Base-by-base conservation (phyloP, 2,888 invertebrate species). In the Melanotus villosus region DNA sequence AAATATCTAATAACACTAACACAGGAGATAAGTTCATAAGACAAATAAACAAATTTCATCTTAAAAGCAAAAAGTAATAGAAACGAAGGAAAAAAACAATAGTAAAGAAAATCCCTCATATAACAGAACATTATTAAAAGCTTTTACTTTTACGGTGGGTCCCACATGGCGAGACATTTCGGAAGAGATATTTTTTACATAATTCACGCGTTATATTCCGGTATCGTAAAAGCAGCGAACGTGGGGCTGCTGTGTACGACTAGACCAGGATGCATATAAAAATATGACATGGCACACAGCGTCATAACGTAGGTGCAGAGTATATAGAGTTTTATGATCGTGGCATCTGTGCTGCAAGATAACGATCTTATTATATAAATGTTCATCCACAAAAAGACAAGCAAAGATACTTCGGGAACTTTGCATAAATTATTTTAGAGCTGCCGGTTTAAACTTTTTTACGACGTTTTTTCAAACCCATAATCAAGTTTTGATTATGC, bases 151-250 rank as follows among this genome's bases (percentile, higher is more conserved):
- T 64, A 59, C 63, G 59, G 59, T 65, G 66, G 62, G 59, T 65
- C 59, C 59, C 71, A 71, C 57, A 64, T 65, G 69, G 69, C 43
- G 60, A 59, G 41, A 58, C 58, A 68, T 68, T 68, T 69, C 52
- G 64, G 59, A 58, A 63, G 54, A 68, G 47, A 64, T 71, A 59
- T 71, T 71, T 68, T 69, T 69, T 69, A 65, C 69, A 69, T 69
- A 69, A 69, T 69, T 69, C 60, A 60, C 62, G 65, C 69, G 62
- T 69, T 69, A 69, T 69, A 69, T 69, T 69, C 69, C 56, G 57
- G 54, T 57, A 65, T 69, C 69, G 69, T 69, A 69, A 69, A 69
- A 65, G 32, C 47, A 41, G 60, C 54, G 65, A 69, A 69, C 65
- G 69, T 65, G 60, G 59, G 26, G 50, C 34, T 59, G 60, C 18